These are phyloP conservation scores for Ophiodon elongatus DNA, from an alignment of 2,113 vertebrate genomes.

Conservation along the genomic window DNA sequence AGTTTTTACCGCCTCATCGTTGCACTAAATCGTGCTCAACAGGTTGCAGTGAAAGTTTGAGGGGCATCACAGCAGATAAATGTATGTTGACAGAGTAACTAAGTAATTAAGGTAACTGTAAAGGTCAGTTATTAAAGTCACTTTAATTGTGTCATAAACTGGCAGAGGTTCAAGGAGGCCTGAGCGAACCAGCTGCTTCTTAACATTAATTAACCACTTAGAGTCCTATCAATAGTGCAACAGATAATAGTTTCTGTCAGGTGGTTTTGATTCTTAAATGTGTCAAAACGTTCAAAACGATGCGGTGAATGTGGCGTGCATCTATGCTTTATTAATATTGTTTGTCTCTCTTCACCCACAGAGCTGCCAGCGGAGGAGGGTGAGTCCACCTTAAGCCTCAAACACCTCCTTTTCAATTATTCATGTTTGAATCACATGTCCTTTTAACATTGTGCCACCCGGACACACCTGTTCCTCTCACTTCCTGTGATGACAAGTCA, in stretches of 20 bases:
- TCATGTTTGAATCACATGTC: slow-evolving; percentile 10
- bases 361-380: slow-evolving; percentile 88
- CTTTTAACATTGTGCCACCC: not conserved
- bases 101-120: slow-evolving; percentile 34
- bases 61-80: slow-evolving; percentile 13
- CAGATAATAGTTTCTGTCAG: not conserved
- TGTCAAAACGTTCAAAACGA: not conserved
- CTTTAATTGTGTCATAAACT: slow-evolving; percentile 22
- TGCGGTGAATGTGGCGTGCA: not conserved
- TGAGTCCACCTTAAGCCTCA: slow-evolving; percentile 59
- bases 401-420: slow-evolving; percentile 19
- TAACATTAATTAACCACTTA: not conserved
- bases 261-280: not conserved
- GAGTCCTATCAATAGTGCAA: not conserved
- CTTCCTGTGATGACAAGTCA: slow-evolving; percentile 58
- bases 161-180: slow-evolving; percentile 20
- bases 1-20: not conserved
- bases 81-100: slow-evolving; percentile 32
- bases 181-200: slow-evolving; percentile 12
- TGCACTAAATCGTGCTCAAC: not conserved
- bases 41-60: not conserved
- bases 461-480: slow-evolving; percentile 30
- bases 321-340: slow-evolving; percentile 6
- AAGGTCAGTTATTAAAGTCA: slow-evolving; percentile 46
- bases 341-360: slow-evolving; percentile 67